phyloP scores from a whole-genome alignment of 2,113 vertebrate species.

The Thymallus thymallus region DNA sequence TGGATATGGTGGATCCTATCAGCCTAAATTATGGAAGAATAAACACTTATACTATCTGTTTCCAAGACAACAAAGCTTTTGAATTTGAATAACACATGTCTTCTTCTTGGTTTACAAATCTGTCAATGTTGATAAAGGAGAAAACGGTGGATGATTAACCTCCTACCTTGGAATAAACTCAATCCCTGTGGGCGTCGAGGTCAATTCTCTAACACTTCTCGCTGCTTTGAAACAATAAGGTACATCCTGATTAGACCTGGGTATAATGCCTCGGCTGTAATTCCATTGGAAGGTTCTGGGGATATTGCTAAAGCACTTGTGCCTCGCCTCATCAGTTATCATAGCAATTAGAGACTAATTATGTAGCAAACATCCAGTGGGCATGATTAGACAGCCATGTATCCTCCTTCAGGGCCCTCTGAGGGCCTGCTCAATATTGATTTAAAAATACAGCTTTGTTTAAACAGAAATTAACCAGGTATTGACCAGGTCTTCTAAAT shows the following conservation, averaged over 20 bases:
- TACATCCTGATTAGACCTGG: slow-evolving; percentile 67
- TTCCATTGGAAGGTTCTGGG: slow-evolving; percentile 68
- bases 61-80: slow-evolving; percentile 5
- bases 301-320: slow-evolving; percentile 74
- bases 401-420: slow-evolving; percentile 64
- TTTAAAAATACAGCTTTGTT: slow-evolving; percentile 54
- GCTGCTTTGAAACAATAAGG: slow-evolving; percentile 63
- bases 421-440: slow-evolving; percentile 62
- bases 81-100: slow-evolving; percentile 15
- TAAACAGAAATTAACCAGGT: slow-evolving; percentile 66
- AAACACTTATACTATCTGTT: slow-evolving; percentile 21
- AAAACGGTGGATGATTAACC: slow-evolving; percentile 32
- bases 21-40: not conserved
- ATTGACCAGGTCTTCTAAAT: slow-evolving; percentile 31
- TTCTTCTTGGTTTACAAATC: slow-evolving; percentile 20
- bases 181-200: slow-evolving; percentile 58
- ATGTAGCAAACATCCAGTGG: slow-evolving; percentile 64
- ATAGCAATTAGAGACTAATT: slow-evolving; percentile 77
- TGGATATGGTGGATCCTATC: not conserved
- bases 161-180: slow-evolving; percentile 33
- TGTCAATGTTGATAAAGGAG: slow-evolving; percentile 32
- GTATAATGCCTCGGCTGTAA: slow-evolving; percentile 65
- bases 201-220: slow-evolving; percentile 60
- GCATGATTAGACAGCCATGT: slow-evolving; percentile 58
- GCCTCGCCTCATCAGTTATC: slow-evolving; percentile 69